A percentile compares a stretch with the other conserved stretches of the same genome.
These are phyloP conservation scores for Psammodynastes pulverulentus DNA, from an alignment of 2,113 vertebrate genomes.

Conservation along the genomic window DNA sequence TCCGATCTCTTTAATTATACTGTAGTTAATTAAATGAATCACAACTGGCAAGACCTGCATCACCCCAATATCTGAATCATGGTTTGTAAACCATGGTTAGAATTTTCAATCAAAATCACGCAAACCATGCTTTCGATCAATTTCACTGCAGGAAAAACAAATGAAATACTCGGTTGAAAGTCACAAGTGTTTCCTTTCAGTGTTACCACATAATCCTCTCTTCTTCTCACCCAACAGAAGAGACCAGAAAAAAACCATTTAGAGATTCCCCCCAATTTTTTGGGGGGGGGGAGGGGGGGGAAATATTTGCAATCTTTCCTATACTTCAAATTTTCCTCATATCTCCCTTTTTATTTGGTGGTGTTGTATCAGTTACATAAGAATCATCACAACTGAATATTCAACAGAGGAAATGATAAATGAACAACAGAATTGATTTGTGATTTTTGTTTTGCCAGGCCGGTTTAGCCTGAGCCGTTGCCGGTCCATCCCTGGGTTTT, in stretches of 20 bases:
- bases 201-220: neutral
- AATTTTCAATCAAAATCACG: neutral
- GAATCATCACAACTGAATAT: neutral
- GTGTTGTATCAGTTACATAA: neutral
- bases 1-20: neutral
- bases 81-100: neutral
- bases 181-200: neutral
- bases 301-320: too few species aligned
- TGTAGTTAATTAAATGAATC: neutral
- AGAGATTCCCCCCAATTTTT: too few species aligned
- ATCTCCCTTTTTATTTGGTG: neutral
- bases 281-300: too few species aligned
- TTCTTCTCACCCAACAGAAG: too few species aligned
- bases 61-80: neutral
- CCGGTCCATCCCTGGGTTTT: too few species aligned
- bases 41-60: neutral
- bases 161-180: neutral
- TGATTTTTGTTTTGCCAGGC: too few species aligned
- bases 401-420: neutral
- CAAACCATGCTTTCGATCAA: neutral
- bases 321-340: neutral
- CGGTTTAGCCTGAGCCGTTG: too few species aligned
- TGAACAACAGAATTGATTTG: too few species aligned
- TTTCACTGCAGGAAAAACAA: neutral
- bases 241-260: too few species aligned